Base-by-base conservation (phyloP, 2,888 invertebrate genomes). In the Tetanocera ferruginea region DNA sequence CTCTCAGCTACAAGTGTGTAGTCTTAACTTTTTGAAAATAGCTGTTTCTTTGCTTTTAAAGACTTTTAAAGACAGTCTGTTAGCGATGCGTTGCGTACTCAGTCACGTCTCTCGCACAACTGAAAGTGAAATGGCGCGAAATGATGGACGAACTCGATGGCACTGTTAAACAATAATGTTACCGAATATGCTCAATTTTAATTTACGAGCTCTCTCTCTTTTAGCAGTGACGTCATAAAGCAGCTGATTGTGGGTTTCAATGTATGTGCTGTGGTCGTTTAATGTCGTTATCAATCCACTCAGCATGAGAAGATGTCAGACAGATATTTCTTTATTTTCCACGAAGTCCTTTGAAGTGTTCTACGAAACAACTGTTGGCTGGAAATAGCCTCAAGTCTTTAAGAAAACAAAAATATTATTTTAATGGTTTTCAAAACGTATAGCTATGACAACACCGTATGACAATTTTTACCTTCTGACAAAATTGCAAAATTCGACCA, bases 51-150 rank as follows among this genome's bases (percentile, higher is more conserved):
- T 19, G 69, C 14, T 25, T 69, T 69, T 51, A 9, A 23, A 17
- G 4, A 37, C 14, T 31, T 11, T 25, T n/a, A n/a, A n/a, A n/a
- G n/a, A 23, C 5, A 17, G 31, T 64, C 17, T 67, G n/a, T 37
- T 25, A 49, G 37, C 64, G 37, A 72, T 43, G 23, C 23, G 72
- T 57, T 19, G 19, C n/a, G 49, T 25, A 23, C 57, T 23, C 60
- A 19, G n/a, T 14, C 43, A 25, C 72, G 72, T 60, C 37, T 60
- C 43, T 34, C 72, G 43, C 25, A 60, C 23, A 37, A 72, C 72
- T 72, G 72, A 72, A 72, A 57, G 71, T 72, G 71, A 72, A 72
- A 71, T 28, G 51, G 49, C 25, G 69, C 34, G 23, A 28, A 69
- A 51, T 25, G n/a, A 51, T 28, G 49, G 51, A 49, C 43, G 25